phyloP scores from a whole-genome alignment of 2,797 vertebrate species.

The Apogon hyalosoma region DNA sequence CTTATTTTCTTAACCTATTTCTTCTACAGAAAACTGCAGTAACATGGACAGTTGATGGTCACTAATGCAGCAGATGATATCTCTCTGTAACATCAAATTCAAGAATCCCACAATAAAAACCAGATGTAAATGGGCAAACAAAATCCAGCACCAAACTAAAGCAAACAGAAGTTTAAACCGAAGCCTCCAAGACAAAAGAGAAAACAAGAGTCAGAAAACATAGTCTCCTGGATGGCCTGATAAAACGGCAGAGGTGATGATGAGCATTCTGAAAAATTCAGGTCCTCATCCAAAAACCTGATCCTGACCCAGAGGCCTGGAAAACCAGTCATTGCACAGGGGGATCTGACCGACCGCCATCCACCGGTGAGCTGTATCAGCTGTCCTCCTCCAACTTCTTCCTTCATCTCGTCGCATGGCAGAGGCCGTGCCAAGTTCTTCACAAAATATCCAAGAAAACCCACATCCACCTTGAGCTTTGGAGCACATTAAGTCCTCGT shows the following conservation, averaged over 20 bases:
- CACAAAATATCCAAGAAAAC: constrained; percentile 56
- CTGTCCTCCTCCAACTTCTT: constrained; percentile 60
- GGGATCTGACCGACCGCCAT: constrained; percentile 36
- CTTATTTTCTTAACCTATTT: constrained; percentile 23
- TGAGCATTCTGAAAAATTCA: constrained; percentile 54
- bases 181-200: constrained; percentile 74
- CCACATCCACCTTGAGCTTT: constrained; percentile 60
- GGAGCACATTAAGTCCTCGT: constrained; percentile 55
- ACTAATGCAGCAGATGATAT: constrained; percentile 90
- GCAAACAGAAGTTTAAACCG: constrained; percentile 68
- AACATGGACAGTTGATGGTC: constrained; percentile 99
- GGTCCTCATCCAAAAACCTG: constrained; percentile 63
- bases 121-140: constrained; percentile 76
- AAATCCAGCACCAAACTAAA: constrained; percentile 65
- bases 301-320: constrained; percentile 62
- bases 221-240: constrained; percentile 60
- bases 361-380: constrained; percentile 60
- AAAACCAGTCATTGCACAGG: constrained; percentile 55
- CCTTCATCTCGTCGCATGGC: constrained; percentile 52
- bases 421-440: constrained; percentile 51
- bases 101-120: constrained; percentile 82
- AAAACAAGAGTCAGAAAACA: constrained; percentile 73
- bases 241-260: constrained; percentile 59
- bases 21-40: constrained; percentile 94
- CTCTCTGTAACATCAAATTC: constrained; percentile 77